Evolutionary conservation across 2,113 vertebrate species (phyloP).

Genomic region (Rhombomys opimus): DNA sequence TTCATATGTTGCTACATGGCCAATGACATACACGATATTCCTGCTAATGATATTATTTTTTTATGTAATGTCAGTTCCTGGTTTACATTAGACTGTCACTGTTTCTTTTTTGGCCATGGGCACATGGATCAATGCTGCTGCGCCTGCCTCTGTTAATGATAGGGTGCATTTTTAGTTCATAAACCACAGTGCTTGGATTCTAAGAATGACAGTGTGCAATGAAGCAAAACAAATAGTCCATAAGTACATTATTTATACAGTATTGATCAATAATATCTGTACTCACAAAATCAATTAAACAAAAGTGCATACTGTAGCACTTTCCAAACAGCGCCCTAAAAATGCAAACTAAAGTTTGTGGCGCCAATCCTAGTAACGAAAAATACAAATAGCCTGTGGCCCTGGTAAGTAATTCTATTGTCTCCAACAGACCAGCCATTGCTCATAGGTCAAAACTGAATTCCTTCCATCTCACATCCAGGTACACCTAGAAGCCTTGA

Average conservation of each 20-base stretch:
- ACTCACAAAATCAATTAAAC: constrained; percentile 16
- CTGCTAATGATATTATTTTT: neutral
- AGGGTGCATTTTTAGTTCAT: neutral
- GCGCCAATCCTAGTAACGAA: neutral
- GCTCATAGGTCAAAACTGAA: neutral
- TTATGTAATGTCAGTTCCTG: constrained; percentile 16
- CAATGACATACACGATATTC: neutral
- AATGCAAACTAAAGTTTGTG: constrained; percentile 1
- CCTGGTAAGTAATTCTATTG: neutral
- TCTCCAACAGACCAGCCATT: neutral
- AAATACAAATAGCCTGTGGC: neutral
- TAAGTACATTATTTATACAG: neutral
- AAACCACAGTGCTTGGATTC: neutral
- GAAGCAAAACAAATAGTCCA: constrained; percentile 43
- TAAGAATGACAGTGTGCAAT: neutral
- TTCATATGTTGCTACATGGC: neutral
- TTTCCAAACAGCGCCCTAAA: constrained; percentile 7
- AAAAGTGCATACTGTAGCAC: neutral
- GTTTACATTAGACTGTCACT: neutral
- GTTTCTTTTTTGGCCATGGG: neutral
- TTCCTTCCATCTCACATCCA: neutral
- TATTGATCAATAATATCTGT: constrained; percentile 33
- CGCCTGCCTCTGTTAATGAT: neutral
- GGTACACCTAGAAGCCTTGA: neutral
- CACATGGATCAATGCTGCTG: neutral